Evolutionary conservation across 2,888 invertebrate species (phyloP).

Genomic region (Cataglyphis rosenhaueri): DNA sequence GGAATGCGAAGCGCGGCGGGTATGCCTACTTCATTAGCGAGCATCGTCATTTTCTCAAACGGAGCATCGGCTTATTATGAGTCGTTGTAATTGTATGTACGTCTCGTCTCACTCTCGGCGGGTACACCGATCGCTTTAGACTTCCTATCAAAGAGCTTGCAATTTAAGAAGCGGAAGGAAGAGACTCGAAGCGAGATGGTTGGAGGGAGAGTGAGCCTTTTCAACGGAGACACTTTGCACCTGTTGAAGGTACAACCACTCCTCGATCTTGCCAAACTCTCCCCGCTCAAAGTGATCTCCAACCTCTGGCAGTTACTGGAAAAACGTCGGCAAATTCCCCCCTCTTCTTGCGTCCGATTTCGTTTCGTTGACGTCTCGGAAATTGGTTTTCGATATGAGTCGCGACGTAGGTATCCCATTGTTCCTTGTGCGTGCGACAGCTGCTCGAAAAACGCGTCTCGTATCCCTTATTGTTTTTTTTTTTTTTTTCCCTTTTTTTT

Average conservation of each 20-base stretch:
- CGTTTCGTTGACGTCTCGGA: slow-evolving; percentile 77
- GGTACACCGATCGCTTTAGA: slow-evolving; percentile 56
- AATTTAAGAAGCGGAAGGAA: slow-evolving; percentile 73
- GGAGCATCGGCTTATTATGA: slow-evolving; percentile 66
- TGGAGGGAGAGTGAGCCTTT: slow-evolving; percentile 70
- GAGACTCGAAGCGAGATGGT: slow-evolving; percentile 57
- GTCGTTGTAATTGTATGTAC: slow-evolving; percentile 38
- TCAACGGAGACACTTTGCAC: slow-evolving; percentile 75
- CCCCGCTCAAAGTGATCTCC: slow-evolving; percentile 63
- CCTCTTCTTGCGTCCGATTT: slow-evolving; percentile 65
- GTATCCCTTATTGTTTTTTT: slow-evolving; percentile 31
- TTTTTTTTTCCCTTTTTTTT: background rate
- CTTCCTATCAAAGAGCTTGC: slow-evolving; percentile 70
- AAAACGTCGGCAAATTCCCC: slow-evolving; percentile 69
- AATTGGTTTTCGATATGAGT: slow-evolving; percentile 78
- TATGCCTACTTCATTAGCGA: slow-evolving; percentile 34
- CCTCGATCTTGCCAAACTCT: slow-evolving; percentile 59
- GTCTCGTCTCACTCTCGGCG: slow-evolving; percentile 52
- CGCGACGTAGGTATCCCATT: slow-evolving; percentile 70
- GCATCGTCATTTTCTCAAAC: slow-evolving; percentile 58
- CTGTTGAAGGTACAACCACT: slow-evolving; percentile 76
- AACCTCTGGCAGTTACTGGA: slow-evolving; percentile 63
- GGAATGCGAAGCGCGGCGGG: slow-evolving; percentile 11
- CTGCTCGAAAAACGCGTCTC: slow-evolving; percentile 69
- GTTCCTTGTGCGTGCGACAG: slow-evolving; percentile 76